A percentile compares a stretch with the other conserved stretches of the same genome.
Conservation (phyloP, 1,140 invertebrate genomes). For the Trachymyrmex cornetzi region DNA sequence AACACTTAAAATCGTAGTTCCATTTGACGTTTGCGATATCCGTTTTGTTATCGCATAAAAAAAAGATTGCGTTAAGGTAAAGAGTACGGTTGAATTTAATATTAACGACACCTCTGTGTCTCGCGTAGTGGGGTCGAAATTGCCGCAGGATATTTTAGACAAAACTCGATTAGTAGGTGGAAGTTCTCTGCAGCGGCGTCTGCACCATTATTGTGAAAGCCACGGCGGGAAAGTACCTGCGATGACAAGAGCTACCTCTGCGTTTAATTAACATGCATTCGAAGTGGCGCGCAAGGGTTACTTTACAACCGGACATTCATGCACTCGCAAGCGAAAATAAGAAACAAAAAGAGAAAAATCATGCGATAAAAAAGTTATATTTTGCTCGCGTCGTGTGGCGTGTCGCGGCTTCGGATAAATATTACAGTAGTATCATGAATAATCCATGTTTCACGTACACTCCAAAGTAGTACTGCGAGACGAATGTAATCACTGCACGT, state of each 20-base stretch:
- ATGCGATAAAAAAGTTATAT: constrained; percentile 40
- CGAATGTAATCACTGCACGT: constrained; percentile 23
- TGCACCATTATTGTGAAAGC: constrained; percentile 76
- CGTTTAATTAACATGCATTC: constrained; percentile 75
- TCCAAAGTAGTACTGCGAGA: constrained; percentile 30
- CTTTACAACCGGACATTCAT: constrained; percentile 64
- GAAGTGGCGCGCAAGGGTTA: constrained; percentile 66
- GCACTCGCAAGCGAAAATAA: not conserved
- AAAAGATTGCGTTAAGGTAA: constrained; percentile 1
- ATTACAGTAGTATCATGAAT: constrained; percentile 42
- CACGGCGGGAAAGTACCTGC: constrained; percentile 73
- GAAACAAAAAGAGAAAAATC: not conserved
- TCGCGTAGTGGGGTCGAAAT: constrained; percentile 56
- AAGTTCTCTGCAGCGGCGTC: constrained; percentile 73
- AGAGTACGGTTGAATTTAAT: constrained; percentile 65
- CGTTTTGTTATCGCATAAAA: constrained; percentile 34
- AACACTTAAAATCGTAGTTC: not conserved
- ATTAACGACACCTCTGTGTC: constrained; percentile 53
- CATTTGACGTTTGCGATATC: not conserved
- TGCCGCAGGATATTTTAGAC: constrained; percentile 76
- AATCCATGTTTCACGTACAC: constrained; percentile 34
- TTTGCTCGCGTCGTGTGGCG: not conserved
- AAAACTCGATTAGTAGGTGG: constrained; percentile 75
- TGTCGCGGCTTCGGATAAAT: constrained; percentile 42
- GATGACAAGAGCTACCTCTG: constrained; percentile 71